Evolutionary conservation across 2,113 vertebrate genomes (phyloP), one percentile per base, ranked within the genome.

Genomic region (Pollachius pollachius): DNA sequence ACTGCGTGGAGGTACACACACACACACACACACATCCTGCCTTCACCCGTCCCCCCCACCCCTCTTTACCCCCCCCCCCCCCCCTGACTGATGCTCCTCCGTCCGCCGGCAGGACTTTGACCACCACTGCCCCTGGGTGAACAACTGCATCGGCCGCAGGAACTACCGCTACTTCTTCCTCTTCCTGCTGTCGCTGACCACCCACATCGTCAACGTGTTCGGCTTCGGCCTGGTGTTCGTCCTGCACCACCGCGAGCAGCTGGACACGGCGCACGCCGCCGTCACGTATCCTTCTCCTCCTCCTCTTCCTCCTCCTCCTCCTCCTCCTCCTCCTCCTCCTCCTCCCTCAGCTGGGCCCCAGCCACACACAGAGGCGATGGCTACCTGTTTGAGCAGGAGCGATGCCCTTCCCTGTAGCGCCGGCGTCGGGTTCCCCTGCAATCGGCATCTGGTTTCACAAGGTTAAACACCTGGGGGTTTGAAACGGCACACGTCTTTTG

Each of bases 101-200:
- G 60, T 37, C n/a, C 70, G 64, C 41, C 41, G 4, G 3, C 86
- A 99, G 97, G 97, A 97, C 80, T 99, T 98, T 69, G 97, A 98
- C 84, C 97, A 98, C 79, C 96, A 98, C 86, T 99, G 96, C 77
- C 96, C 97, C 15, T 99, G 97, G 97, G 95, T 98, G 76, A 98
- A 99, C 88, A 99, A 98, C 89, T 99, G 97, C 85, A 97, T 99
- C 0, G 97, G 97, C 61, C 94, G 97, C 17, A 92, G 97, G 84
- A 99, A 99, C 84, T 99, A 99, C 89, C 94, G 97, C 2, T 96
- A 98, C 84, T 99, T 99, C 91, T 99, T 99, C 91, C 94, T 99
- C 37, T 99, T 99, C 88, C 86, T 99, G 73, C 84, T 99, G 37
- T 98, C 96, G 0, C 94, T 98, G 56, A 98, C 97, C 60, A 91